Conservation (phyloP, 1,140 invertebrate genomes). For the Atta colombica region DNA sequence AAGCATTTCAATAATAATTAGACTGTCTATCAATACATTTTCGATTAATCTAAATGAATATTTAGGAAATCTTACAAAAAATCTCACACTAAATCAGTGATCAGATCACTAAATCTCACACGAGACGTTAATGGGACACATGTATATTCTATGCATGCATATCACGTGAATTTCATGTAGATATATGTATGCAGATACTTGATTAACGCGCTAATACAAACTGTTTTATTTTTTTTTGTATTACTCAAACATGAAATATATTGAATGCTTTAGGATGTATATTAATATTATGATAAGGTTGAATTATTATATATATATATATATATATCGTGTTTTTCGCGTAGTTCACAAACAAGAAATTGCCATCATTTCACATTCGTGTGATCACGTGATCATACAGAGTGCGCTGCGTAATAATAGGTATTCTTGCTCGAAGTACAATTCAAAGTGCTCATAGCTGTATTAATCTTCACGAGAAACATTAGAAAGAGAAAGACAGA, state of each 20-base stretch:
- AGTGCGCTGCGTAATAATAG: background rate
- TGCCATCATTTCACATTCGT: background rate
- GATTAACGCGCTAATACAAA: background rate
- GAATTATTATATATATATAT: background rate
- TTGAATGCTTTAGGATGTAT: background rate
- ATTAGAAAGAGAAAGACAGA: background rate
- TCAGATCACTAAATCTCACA: background rate
- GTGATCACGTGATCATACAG: background rate
- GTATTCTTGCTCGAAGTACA: background rate
- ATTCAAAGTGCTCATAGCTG: background rate
- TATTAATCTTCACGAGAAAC: background rate
- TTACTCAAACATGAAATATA: background rate
- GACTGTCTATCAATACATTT: background rate
- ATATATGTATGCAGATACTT: background rate
- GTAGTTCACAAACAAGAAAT: background rate
- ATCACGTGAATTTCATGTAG: constrained; percentile 2
- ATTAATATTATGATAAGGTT: background rate
- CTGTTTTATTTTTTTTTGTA: background rate
- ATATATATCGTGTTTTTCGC: background rate
- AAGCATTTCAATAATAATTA: too few relatives aligned
- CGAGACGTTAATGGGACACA: background rate
- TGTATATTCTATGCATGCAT: background rate
- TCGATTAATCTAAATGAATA: background rate
- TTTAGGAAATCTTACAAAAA: background rate
- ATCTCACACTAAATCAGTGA: too few relatives aligned